Evolutionary conservation across 2,797 vertebrate species (phyloP).

Genomic region (Enteromius afrohamiltoni): DNA sequence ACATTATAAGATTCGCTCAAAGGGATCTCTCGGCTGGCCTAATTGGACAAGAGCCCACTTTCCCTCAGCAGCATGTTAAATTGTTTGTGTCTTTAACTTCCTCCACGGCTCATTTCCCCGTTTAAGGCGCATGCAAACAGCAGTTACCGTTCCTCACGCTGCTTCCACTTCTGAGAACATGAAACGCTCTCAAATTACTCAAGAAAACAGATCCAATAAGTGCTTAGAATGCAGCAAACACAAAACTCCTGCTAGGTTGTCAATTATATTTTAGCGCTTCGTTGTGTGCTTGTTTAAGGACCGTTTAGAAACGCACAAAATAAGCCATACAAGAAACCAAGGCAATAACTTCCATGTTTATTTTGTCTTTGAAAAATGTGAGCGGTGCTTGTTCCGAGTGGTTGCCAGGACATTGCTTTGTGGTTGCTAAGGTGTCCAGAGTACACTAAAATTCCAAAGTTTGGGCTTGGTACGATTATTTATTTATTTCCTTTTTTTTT

Average conservation of each 20-base stretch:
- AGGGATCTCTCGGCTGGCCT: constrained; percentile 51
- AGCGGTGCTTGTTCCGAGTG: neutral
- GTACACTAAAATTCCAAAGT: neutral
- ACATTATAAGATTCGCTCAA: constrained; percentile 3
- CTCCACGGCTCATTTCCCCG: constrained; percentile 37
- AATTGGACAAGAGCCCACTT: constrained; percentile 58
- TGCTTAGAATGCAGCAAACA: neutral
- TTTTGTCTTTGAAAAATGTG: neutral
- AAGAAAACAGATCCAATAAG: constrained; percentile 19
- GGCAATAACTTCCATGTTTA: neutral
- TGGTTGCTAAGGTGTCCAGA: neutral
- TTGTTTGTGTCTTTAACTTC: constrained; percentile 46
- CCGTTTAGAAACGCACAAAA: neutral
- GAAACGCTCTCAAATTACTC: constrained; percentile 12
- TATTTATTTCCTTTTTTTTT: neutral
- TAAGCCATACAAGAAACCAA: neutral
- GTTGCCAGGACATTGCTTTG: neutral
- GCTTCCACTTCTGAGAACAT: constrained; percentile 18
- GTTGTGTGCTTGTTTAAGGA: constrained; percentile 1
- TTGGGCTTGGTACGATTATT: neutral
- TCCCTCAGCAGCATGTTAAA: constrained; percentile 52
- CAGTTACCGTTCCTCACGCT: constrained; percentile 11
- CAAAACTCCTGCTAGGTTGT: constrained; percentile 34
- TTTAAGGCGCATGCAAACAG: constrained; percentile 35
- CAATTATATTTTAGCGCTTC: neutral